Percentiles rank a stretch among this genome's conserved stretches.
phyloP scores from a whole-genome alignment of 2,113 vertebrate genomes.

The Calyptomena viridis region DNA sequence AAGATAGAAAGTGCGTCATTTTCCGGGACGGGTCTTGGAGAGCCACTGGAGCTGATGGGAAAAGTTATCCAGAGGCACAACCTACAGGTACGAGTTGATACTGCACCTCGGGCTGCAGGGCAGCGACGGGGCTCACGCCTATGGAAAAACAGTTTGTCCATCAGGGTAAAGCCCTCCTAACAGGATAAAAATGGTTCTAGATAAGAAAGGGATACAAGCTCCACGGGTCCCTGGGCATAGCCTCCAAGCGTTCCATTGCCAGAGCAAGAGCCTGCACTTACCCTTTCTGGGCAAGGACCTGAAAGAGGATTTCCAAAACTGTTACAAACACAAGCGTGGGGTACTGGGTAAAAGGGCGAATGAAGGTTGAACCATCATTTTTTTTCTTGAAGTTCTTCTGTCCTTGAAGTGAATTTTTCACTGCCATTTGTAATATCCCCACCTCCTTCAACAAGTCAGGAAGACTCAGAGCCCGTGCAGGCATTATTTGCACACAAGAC shows the following conservation, averaged over 20 bases:
- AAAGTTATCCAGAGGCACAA: conserved; percentile 41
- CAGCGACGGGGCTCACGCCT: accelerated
- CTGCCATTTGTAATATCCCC: background rate
- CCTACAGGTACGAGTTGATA: background rate
- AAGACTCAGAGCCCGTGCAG: background rate
- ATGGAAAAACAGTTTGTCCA: accelerated
- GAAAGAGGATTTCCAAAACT: background rate
- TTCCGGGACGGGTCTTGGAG: accelerated
- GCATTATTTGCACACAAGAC: background rate
- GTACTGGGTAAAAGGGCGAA: background rate
- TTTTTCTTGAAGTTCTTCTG: background rate
- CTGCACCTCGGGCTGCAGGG: background rate
- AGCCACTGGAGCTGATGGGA: background rate
- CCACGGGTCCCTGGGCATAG: accelerated
- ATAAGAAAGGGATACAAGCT: no score
- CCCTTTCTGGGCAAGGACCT: background rate
- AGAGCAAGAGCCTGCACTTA: background rate
- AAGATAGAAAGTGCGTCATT: background rate
- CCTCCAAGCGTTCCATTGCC: accelerated
- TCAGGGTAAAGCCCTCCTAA: background rate
- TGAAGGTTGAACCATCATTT: background rate
- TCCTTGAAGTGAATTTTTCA: background rate
- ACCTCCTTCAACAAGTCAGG: background rate
- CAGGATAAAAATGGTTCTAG: accelerated
- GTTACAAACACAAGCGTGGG: background rate